Evolutionary conservation across 2,888 invertebrate genomes (phyloP).

Genomic region (Xylocampa areola): DNA sequence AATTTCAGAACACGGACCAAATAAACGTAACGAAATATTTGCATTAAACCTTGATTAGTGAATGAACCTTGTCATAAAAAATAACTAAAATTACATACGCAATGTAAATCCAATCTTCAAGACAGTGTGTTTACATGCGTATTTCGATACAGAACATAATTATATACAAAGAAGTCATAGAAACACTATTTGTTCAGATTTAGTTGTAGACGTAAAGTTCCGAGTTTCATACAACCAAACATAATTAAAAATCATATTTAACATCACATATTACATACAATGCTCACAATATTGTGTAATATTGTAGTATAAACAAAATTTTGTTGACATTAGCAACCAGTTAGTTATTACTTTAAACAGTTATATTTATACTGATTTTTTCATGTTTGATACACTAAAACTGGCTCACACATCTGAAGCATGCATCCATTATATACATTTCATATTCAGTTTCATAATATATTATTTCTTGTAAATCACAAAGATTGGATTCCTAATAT

Average conservation of each 20-base stretch:
- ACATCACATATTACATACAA: constrained; percentile 27
- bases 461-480: constrained; percentile 8
- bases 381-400: constrained; percentile 48
- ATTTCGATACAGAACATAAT: constrained; percentile 37
- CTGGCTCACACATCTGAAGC: constrained; percentile 38
- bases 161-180: constrained; percentile 42
- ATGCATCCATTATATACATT: constrained; percentile 24
- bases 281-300: constrained; percentile 28
- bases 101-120: constrained; percentile 47
- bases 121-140: constrained; percentile 40
- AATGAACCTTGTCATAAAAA: constrained; percentile 47
- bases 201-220: constrained; percentile 24
- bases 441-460: constrained; percentile 3
- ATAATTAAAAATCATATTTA: constrained; percentile 23
- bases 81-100: constrained; percentile 49
- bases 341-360: constrained; percentile 13
- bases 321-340: constrained; percentile 26
- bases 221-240: constrained; percentile 38
- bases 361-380: constrained; percentile 22
- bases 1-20: constrained; percentile 21
- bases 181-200: constrained; percentile 45
- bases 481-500: constrained; percentile 20
- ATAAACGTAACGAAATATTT: constrained; percentile 42
- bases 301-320: constrained; percentile 19
- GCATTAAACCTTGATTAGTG: constrained; percentile 45